Conservation (phyloP, 2,113 vertebrate genomes). For the Andinoacara biseriatus region DNA sequence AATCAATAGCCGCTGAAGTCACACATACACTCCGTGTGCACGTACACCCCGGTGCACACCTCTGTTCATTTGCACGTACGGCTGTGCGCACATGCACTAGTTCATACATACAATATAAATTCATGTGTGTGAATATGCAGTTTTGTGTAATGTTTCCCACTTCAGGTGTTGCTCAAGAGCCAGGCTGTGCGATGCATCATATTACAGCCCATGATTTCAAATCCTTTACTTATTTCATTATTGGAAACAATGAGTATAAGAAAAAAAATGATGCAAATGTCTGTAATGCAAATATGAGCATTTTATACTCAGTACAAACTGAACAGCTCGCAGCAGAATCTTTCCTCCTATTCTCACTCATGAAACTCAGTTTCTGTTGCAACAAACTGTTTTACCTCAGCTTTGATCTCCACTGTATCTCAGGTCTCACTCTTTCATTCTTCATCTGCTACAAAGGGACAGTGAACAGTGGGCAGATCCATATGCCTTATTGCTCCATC, state of each 20-base stretch:
- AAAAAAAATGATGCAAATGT: background rate
- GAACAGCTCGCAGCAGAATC: background rate
- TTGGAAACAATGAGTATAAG: background rate
- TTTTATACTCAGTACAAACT: background rate
- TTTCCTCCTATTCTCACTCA: background rate
- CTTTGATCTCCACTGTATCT: conserved; percentile 39
- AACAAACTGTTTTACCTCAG: conserved; percentile 31
- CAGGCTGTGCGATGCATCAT: background rate
- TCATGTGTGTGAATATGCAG: background rate
- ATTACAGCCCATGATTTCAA: background rate
- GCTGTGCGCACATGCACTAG: background rate
- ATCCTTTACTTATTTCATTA: background rate
- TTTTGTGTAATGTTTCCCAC: background rate
- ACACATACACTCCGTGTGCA: conserved; percentile 8
- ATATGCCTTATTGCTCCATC: conserved; percentile 72
- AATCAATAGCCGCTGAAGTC: conserved; percentile 61
- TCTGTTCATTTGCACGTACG: background rate
- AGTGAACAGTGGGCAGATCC: conserved; percentile 65
- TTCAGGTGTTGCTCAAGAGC: background rate
- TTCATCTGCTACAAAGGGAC: conserved; percentile 59
- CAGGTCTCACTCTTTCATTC: conserved; percentile 47
- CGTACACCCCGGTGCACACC: background rate
- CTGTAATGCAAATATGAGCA: background rate
- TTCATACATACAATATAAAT: background rate
- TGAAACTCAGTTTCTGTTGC: conserved; percentile 1